These are phyloP conservation scores for Eupithecia abbreviata DNA, from an alignment of 2,888 invertebrate species.

Conservation along the genomic window DNA sequence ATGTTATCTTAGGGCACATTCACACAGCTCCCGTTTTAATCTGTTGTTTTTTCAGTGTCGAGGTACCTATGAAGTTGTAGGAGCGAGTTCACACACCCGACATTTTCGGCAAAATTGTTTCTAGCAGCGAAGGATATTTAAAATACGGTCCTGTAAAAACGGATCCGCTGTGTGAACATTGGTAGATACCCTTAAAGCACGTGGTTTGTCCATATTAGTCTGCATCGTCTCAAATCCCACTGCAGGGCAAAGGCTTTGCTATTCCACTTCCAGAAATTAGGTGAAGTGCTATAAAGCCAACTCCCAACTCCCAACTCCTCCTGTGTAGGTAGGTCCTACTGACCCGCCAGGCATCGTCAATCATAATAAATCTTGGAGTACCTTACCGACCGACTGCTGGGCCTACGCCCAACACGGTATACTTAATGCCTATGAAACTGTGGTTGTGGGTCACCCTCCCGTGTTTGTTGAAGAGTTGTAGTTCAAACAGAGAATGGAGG, in stretches of 20 bases:
- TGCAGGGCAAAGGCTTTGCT: neutral
- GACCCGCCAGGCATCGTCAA: neutral
- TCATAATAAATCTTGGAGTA: neutral
- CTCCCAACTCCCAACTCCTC: neutral
- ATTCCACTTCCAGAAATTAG: neutral
- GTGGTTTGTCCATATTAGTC: no score
- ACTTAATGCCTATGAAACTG: neutral
- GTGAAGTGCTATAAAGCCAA: neutral
- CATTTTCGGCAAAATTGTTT: no score
- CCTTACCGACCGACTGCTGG: neutral
- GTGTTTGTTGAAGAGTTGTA: slow-evolving; percentile 1
- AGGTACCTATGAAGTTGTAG: no score
- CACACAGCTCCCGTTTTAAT: no score
- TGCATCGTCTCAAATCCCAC: neutral
- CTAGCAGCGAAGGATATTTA: no score
- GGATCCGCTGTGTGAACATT: no score
- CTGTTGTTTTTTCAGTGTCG: no score
- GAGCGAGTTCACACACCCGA: no score
- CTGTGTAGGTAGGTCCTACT: no score
- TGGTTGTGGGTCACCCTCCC: neutral
- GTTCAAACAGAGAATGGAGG: neutral
- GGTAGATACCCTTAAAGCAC: no score
- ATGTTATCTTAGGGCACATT: neutral
- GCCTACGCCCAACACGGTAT: neutral
- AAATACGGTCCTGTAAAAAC: no score